A percentile compares a stretch with the other conserved stretches of the same genome.
Evolutionary conservation across 2,797 vertebrate species (phyloP).

Genomic region (Protonibea diacanthus): DNA sequence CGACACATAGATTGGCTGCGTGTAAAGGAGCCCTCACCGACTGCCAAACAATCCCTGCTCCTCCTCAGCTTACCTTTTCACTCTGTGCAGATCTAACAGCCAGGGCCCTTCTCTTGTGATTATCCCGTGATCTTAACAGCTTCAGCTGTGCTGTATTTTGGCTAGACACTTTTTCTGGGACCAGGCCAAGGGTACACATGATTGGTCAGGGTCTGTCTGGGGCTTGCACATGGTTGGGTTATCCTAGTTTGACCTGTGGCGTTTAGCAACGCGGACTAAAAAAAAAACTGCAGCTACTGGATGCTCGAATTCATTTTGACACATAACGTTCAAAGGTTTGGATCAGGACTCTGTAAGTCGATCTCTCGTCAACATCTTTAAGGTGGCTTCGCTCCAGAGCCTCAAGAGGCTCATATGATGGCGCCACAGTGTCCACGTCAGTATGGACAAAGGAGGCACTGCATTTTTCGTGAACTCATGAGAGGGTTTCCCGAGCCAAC

Average conservation of each 20-base stretch:
- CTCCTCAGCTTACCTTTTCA: slow-evolving; percentile 59
- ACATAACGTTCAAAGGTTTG: slow-evolving; percentile 31
- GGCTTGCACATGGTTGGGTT: slow-evolving; percentile 58
- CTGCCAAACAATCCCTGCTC: slow-evolving; percentile 56
- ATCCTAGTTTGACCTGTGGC: slow-evolving; percentile 58
- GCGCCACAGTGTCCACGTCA: slow-evolving; percentile 40
- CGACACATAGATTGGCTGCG: slow-evolving; percentile 36
- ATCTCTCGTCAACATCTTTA: slow-evolving; percentile 34
- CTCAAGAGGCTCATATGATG: slow-evolving; percentile 22
- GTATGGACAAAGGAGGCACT: slow-evolving; percentile 63
- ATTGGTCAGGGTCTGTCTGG: slow-evolving; percentile 69
- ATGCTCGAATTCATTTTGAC: slow-evolving; percentile 21
- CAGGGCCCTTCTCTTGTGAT: slow-evolving; percentile 73
- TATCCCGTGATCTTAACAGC: slow-evolving; percentile 78
- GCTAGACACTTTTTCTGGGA: slow-evolving; percentile 75
- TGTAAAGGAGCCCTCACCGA: slow-evolving; percentile 10
- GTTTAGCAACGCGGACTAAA: slow-evolving; percentile 26
- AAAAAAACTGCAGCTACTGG: slow-evolving; percentile 17
- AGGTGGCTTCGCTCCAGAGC: slow-evolving; percentile 5
- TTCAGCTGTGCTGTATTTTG: slow-evolving; percentile 78
- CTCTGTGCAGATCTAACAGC: slow-evolving; percentile 56
- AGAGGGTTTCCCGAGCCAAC: slow-evolving; percentile 57
- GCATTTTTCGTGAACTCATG: slow-evolving; percentile 56
- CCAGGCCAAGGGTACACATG: slow-evolving; percentile 67
- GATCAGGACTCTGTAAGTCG: slow-evolving; percentile 8